Conservation (phyloP, 2,113 vertebrate genomes). For the Channa maculata region DNA sequence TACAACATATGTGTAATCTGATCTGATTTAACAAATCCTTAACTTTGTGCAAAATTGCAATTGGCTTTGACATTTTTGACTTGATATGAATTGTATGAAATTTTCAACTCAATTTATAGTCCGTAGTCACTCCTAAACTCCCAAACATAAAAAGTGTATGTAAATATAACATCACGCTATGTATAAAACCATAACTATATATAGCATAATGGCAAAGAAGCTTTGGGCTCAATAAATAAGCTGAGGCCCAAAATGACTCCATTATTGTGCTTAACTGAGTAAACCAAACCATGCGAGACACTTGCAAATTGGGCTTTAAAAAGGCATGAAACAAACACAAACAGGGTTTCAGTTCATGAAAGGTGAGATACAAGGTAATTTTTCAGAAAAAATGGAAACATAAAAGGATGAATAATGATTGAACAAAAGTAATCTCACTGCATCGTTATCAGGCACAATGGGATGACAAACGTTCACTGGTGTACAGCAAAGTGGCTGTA, state of each 20-base stretch:
- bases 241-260: neutral
- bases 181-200: too few relatives aligned
- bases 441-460: constrained; percentile 52
- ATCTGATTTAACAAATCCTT: too few relatives aligned
- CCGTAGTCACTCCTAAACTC: too few relatives aligned
- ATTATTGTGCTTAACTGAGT: neutral
- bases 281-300: constrained; percentile 14
- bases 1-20: too few relatives aligned
- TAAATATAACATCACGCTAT: too few relatives aligned
- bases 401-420: constrained; percentile 59
- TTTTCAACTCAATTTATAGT: too few relatives aligned
- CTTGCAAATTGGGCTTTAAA: constrained; percentile 25
- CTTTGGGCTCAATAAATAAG: neutral
- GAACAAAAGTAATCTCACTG: constrained; percentile 48
- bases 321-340: constrained; percentile 33
- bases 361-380: constrained; percentile 35
- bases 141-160: too few relatives aligned
- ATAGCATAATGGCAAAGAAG: neutral
- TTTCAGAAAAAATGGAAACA: constrained; percentile 28
- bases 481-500: constrained; percentile 54
- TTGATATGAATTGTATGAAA: too few relatives aligned
- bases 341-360: constrained; percentile 33
- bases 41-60: too few relatives aligned
- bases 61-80: too few relatives aligned
- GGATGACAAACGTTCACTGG: constrained; percentile 60